Percentiles rank a stretch among this genome's conserved stretches.
These are phyloP conservation scores for Monodelphis domestica DNA, from an alignment of 2,797 vertebrate genomes.

Conservation along the genomic window DNA sequence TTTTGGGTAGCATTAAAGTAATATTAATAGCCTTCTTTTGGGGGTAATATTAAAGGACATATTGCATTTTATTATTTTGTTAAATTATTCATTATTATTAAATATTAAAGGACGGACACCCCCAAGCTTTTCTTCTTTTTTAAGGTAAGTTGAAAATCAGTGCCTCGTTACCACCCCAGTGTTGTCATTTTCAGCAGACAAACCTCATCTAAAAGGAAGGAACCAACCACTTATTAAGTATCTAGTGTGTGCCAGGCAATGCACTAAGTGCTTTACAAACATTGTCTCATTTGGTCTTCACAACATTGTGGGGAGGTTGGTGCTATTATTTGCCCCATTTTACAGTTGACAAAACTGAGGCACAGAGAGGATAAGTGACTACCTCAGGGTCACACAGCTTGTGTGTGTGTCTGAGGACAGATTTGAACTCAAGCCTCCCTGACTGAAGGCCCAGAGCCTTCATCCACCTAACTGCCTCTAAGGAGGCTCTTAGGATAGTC, in stretches of 20 bases:
- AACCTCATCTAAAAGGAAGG: neutral
- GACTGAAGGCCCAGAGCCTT: neutral
- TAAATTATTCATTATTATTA: too few species aligned
- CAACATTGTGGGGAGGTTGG: neutral
- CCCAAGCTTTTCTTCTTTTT: neutral
- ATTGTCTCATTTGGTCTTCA: neutral
- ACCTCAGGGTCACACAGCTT: neutral
- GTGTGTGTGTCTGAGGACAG: neutral
- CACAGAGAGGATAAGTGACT: neutral
- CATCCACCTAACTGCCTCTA: neutral
- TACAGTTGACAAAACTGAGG: neutral
- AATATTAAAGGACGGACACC: neutral
- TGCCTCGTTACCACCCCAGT: neutral
- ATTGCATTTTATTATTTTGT: too few species aligned
- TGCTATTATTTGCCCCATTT: neutral
- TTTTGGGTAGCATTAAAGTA: neutral
- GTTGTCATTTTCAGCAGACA: neutral
- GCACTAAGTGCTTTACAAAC: neutral
- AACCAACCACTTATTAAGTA: neutral
- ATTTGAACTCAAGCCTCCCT: neutral
- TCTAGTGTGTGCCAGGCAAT: neutral
- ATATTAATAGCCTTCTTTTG: neutral
- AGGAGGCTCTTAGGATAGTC: neutral
- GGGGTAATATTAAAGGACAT: neutral
- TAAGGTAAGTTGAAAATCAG: neutral